phyloP scores from a whole-genome alignment of 1,140 invertebrate species.

The Neodiprion virginianus region DNA sequence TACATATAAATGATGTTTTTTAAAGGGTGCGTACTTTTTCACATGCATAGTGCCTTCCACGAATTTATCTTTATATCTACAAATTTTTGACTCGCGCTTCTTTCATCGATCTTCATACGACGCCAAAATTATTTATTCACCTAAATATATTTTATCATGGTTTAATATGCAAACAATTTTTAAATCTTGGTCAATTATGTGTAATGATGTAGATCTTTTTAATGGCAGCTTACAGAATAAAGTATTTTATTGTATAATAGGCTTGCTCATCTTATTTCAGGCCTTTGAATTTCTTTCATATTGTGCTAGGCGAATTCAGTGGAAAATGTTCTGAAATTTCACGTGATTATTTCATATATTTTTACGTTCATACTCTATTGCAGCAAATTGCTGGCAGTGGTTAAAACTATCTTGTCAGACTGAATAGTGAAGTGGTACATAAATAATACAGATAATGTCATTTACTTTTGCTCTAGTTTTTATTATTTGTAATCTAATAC shows the following conservation, averaged over 20 bases:
- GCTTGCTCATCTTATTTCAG: not conserved
- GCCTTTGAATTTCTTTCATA: not conserved
- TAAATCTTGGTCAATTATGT: not conserved
- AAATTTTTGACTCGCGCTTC: too few relatives aligned
- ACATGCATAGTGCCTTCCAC: not conserved
- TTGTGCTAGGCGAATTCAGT: too few relatives aligned
- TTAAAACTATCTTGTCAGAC: too few relatives aligned
- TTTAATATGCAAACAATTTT: too few relatives aligned
- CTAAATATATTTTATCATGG: not conserved
- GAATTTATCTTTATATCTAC: not conserved
- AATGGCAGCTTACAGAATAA: constrained; percentile 31
- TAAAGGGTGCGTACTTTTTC: not conserved
- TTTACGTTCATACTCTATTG: too few relatives aligned
- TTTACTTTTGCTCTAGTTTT: too few relatives aligned
- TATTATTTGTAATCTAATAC: too few relatives aligned
- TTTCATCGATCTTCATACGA: not conserved
- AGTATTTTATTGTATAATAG: constrained; percentile 30
- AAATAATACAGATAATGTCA: too few relatives aligned
- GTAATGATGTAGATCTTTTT: constrained; percentile 30
- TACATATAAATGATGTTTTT: not conserved
- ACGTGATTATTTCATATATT: too few relatives aligned
- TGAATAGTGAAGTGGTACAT: too few relatives aligned
- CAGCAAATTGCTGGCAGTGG: too few relatives aligned
- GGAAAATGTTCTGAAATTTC: too few relatives aligned
- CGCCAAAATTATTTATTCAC: not conserved